Conservation (phyloP, 1,140 invertebrate species). For the Dufourea novaeangliae region DNA sequence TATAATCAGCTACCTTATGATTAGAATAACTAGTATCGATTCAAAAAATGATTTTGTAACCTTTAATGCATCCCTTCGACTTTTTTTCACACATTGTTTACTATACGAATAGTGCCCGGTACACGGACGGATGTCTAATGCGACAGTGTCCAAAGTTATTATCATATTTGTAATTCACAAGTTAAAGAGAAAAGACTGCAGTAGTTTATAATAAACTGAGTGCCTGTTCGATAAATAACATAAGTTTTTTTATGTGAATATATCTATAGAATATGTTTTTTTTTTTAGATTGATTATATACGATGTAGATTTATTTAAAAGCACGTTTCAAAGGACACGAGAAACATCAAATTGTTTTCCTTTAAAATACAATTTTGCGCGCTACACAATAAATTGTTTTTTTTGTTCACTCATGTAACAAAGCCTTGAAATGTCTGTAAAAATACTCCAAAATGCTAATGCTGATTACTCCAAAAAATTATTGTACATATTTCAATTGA, state of each 20-base stretch:
- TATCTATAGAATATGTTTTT: constrained; percentile 21
- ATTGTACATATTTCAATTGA: background rate
- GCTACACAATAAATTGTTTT: background rate
- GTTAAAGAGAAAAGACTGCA: constrained; percentile 53
- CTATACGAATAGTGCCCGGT: constrained; percentile 62
- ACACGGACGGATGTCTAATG: constrained; percentile 66
- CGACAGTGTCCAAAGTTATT: constrained; percentile 54
- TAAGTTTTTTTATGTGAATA: constrained; percentile 29
- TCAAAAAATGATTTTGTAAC: constrained; percentile 35
- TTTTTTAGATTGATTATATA: constrained; percentile 7
- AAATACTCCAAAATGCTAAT: constrained; percentile 9
- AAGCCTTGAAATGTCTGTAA: background rate
- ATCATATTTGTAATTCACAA: constrained; percentile 46
- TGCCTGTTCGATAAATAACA: constrained; percentile 60
- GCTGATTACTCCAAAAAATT: constrained; percentile 8
- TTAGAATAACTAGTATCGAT: constrained; percentile 45
- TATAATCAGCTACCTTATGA: constrained; percentile 31
- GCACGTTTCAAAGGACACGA: constrained; percentile 27
- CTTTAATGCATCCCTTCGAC: constrained; percentile 34
- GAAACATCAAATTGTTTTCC: constrained; percentile 22
- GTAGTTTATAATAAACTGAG: constrained; percentile 48
- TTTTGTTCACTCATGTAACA: background rate
- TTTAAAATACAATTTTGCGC: constrained; percentile 28
- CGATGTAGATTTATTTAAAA: constrained; percentile 41
- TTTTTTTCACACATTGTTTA: constrained; percentile 20